A percentile compares a stretch with the other conserved stretches of the same genome.
These are phyloP conservation scores for Nephrocerus scutellatus DNA, from an alignment of 2,888 invertebrate genomes.

Conservation along the genomic window DNA sequence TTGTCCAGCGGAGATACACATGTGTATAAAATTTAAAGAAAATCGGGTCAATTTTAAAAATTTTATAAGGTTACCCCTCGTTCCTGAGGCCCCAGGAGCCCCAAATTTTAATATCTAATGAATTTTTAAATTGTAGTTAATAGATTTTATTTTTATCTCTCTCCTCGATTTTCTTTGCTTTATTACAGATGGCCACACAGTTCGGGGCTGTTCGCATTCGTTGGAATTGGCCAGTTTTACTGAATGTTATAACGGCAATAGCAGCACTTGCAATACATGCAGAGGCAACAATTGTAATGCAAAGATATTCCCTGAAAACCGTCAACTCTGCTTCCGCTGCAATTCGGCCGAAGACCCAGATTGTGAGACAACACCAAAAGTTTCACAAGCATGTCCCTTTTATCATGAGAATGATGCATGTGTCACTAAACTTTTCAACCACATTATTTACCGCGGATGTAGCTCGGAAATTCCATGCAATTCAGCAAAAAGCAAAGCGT, in stretches of 20 bases:
- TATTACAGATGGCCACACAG: conserved; percentile 24
- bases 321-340: conserved; percentile 26
- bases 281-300: conserved; percentile 22
- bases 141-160: not conserved
- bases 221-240: conserved; percentile 19
- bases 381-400: conserved; percentile 20
- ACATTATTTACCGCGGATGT: conserved; percentile 27
- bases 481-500: conserved; percentile 16
- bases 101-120: not conserved
- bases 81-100: no score
- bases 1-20: no score
- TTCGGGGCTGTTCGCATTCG: conserved; percentile 25
- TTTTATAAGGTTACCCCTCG: no score
- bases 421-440: conserved; percentile 21
- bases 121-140: no score
- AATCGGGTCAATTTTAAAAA: no score
- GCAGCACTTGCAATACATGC: conserved; percentile 21
- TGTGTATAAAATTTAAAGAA: no score
- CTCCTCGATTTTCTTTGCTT: not conserved
- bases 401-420: conserved; percentile 23
- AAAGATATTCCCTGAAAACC: conserved; percentile 20
- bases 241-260: conserved; percentile 19
- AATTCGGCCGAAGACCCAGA: conserved; percentile 18
- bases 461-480: conserved; percentile 23
- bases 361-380: conserved; percentile 21